Percentiles rank a stretch among this genome's conserved stretches.
Conservation (phyloP, 37 sponge, comb jelly and placozoan species). For the Ianthella basta region DNA sequence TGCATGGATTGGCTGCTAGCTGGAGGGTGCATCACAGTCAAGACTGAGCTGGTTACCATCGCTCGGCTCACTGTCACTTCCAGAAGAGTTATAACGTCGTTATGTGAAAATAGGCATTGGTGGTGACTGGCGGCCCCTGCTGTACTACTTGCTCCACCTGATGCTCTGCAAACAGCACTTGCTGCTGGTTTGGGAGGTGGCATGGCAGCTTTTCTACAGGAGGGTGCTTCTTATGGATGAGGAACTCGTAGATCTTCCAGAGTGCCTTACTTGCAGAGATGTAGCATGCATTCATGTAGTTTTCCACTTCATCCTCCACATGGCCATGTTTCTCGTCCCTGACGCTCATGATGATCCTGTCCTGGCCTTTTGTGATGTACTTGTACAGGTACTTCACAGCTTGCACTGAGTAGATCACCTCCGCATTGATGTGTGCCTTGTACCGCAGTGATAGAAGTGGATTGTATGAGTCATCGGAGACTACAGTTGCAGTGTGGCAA, state of each 20-base stretch:
- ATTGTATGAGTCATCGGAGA: constrained; percentile 44
- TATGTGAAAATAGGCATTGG: no score
- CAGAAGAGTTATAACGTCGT: no score
- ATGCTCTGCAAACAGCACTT: constrained; percentile 34
- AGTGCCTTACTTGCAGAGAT: constrained; percentile 43
- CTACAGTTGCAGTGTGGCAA: constrained; percentile 13
- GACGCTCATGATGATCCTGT: constrained; percentile 26
- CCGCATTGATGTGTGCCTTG: constrained; percentile 51
- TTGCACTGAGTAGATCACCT: constrained; percentile 38
- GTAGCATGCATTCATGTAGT: constrained; percentile 38
- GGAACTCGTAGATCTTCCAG: constrained; percentile 52
- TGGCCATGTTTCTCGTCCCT: background rate
- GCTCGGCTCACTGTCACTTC: no score
- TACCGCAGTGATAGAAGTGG: constrained; percentile 24
- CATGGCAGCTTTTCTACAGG: constrained; percentile 30
- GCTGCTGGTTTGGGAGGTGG: constrained; percentile 45
- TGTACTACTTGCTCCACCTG: background rate
- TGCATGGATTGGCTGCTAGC: no score
- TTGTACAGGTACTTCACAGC: constrained; percentile 56
- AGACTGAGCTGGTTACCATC: no score
- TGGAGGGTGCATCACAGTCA: no score
- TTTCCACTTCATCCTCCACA: constrained; percentile 45
- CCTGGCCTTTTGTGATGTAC: constrained; percentile 53
- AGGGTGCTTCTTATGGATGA: constrained; percentile 41
- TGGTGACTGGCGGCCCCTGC: background rate